phyloP scores from a whole-genome alignment of 92 coral and sea anemone species.

The Muricea muricata region DNA sequence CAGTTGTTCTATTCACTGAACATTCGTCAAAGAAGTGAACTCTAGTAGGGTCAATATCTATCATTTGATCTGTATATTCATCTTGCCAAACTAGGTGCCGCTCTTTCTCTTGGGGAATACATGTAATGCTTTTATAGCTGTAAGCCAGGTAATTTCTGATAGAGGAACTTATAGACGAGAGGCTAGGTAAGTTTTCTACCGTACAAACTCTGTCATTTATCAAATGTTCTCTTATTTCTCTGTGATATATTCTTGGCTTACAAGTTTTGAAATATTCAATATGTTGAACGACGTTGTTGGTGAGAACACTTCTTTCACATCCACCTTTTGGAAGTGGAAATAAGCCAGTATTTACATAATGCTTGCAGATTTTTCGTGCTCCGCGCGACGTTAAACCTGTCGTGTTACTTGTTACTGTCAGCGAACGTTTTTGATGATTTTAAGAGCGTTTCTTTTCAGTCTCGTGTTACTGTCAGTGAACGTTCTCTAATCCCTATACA shows the following conservation, averaged over 20 bases:
- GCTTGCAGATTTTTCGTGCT: background rate
- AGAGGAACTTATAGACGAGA: background rate
- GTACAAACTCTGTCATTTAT: background rate
- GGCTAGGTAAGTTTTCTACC: background rate
- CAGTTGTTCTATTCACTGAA: conserved; percentile 41
- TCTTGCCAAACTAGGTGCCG: background rate
- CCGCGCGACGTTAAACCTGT: background rate
- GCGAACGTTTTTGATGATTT: too few relatives aligned
- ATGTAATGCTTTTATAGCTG: conserved; percentile 51
- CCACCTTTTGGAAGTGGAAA: background rate
- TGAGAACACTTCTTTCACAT: background rate
- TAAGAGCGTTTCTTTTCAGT: too few relatives aligned
- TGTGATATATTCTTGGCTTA: too few relatives aligned
- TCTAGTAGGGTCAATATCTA: background rate
- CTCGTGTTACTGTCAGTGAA: too few relatives aligned
- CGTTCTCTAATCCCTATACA: background rate
- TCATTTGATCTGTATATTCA: background rate
- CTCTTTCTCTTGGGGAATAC: conserved; percentile 52
- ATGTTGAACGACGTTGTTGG: background rate
- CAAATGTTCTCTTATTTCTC: too few relatives aligned
- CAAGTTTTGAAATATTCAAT: too few relatives aligned
- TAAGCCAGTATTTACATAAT: background rate
- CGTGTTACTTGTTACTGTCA: background rate
- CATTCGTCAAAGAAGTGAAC: conserved; percentile 14
- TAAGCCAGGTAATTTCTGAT: background rate